Evolutionary conservation across 2,888 invertebrate genomes (phyloP).

Genomic region (Sinelater perroti): DNA sequence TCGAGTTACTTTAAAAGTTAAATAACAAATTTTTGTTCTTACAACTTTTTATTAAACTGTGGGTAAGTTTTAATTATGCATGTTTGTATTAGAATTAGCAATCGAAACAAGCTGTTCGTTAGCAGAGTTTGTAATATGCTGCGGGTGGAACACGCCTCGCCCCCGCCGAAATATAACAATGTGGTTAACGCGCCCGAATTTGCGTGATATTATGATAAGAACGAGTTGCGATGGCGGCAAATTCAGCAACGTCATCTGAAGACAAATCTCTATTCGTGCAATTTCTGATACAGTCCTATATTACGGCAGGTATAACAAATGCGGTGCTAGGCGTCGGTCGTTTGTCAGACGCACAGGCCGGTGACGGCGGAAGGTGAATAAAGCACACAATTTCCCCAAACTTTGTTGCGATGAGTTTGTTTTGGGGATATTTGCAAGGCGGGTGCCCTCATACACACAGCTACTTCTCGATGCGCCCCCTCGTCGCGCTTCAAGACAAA

Average conservation of each 20-base stretch:
- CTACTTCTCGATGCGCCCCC: conserved; percentile 35
- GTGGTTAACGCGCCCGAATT: conserved; percentile 13
- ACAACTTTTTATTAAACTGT: too few species aligned
- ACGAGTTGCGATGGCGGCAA: conserved; percentile 42
- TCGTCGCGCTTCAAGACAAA: conserved; percentile 53
- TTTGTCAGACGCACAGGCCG: conserved; percentile 50
- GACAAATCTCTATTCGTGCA: conserved; percentile 55
- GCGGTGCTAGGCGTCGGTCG: conserved; percentile 48
- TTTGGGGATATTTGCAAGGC: conserved; percentile 47
- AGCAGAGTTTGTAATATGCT: too few species aligned
- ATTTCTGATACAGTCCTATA: conserved; percentile 56
- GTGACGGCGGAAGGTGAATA: conserved; percentile 46
- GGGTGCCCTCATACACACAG: conserved; percentile 43
- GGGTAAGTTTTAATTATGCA: too few species aligned
- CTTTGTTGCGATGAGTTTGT: conserved; percentile 48
- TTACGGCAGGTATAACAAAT: conserved; percentile 55
- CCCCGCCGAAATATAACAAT: neutral
- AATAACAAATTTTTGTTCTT: too few species aligned
- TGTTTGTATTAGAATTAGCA: too few species aligned
- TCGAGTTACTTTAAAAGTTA: too few species aligned
- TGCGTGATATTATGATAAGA: conserved; percentile 29
- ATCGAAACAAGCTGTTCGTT: too few species aligned
- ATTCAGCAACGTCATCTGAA: conserved; percentile 49
- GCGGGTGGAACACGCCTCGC: too few species aligned
- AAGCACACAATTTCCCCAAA: conserved; percentile 46